These are phyloP conservation scores for Drosophila pruinosa DNA, from an alignment of 1,140 invertebrate genomes.

Conservation along the genomic window DNA sequence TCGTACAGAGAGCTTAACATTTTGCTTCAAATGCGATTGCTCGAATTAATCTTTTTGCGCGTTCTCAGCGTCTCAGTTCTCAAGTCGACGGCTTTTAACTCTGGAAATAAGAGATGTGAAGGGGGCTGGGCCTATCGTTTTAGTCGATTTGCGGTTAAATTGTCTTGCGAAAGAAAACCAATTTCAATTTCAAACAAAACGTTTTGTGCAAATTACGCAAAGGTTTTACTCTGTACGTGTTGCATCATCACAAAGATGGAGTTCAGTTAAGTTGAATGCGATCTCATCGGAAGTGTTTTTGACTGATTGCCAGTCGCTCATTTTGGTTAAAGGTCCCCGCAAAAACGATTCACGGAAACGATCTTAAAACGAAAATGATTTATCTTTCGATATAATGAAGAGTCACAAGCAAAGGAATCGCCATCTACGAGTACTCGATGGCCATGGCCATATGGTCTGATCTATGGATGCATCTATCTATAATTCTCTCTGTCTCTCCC, in stretches of 20 bases:
- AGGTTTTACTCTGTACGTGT: conserved; percentile 58
- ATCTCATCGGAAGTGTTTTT: conserved; percentile 68
- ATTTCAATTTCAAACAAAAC: conserved; percentile 80
- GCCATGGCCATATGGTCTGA: conserved; percentile 11
- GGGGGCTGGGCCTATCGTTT: conserved; percentile 57
- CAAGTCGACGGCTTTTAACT: not conserved
- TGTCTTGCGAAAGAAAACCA: conserved; percentile 67
- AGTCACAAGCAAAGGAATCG: conserved; percentile 9
- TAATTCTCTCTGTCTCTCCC: not conserved
- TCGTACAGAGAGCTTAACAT: conserved; percentile 47
- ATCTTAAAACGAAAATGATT: conserved; percentile 47
- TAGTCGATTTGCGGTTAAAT: conserved; percentile 70
- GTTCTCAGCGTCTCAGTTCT: conserved; percentile 39
- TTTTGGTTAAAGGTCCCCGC: conserved; percentile 30
- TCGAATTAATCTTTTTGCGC: conserved; percentile 41
- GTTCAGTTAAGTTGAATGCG: not conserved
- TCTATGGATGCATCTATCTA: not conserved
- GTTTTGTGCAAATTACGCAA: conserved; percentile 74
- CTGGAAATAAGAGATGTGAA: not conserved
- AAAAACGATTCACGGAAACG: conserved; percentile 39
- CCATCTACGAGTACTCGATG: not conserved
- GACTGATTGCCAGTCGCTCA: conserved; percentile 53
- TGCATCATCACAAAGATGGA: conserved; percentile 37
- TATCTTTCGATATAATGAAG: conserved; percentile 44
- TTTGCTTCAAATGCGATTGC: conserved; percentile 17